A percentile compares a stretch with the other conserved stretches of the same genome.
Evolutionary conservation across 2,888 invertebrate species (phyloP).

Genomic region (Celastrina argiolus): DNA sequence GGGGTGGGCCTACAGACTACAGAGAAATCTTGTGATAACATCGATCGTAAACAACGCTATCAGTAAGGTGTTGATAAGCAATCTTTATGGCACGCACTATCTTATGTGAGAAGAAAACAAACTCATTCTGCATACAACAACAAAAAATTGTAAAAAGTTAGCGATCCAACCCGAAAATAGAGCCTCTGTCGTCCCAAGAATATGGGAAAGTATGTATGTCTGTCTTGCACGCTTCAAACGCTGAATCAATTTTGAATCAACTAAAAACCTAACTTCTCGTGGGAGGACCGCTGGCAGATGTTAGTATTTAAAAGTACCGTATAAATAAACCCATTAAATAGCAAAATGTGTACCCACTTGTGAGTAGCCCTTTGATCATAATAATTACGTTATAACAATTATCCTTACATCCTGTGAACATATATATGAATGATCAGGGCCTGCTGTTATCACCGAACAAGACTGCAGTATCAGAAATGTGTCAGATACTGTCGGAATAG

Average conservation of each 20-base stretch:
- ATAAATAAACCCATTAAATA: no score
- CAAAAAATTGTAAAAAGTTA: background rate
- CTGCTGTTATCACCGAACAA: background rate
- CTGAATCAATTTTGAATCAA: no score
- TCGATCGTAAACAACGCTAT: constrained; percentile 1
- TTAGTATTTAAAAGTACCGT: no score
- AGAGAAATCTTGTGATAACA: background rate
- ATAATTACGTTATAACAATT: background rate
- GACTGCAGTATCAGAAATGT: background rate
- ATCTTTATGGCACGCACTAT: background rate
- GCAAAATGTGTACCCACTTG: no score
- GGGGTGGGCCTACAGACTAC: background rate
- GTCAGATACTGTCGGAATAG: constrained; percentile 3
- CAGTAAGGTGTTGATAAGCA: background rate
- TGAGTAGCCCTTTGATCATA: no score
- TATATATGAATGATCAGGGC: background rate
- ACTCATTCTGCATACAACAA: background rate
- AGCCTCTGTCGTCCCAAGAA: no score
- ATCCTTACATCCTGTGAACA: background rate
- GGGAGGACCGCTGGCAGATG: no score
- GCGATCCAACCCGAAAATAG: no score
- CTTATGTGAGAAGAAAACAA: background rate
- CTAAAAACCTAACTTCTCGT: no score
- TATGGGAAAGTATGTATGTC: no score
- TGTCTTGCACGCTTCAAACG: no score